A percentile compares a stretch with the other conserved stretches of the same genome.
These are phyloP conservation scores for Panulirus ornatus DNA, from an alignment of 1,140 invertebrate species.

Conservation along the genomic window DNA sequence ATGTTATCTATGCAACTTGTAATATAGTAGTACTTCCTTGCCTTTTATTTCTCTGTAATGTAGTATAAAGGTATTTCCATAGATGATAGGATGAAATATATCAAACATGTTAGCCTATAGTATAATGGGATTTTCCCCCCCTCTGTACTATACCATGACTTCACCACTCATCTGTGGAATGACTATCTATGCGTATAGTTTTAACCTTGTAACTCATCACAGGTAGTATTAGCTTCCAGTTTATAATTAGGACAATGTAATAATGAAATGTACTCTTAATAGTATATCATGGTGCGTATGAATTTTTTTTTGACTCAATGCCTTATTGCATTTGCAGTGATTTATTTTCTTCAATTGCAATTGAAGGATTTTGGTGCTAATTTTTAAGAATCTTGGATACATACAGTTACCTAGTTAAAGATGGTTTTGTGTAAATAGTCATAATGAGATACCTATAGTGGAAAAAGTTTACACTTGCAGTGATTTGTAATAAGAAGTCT, in stretches of 20 bases:
- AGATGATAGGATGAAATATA: not conserved
- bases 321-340: too few relatives aligned
- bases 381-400: too few relatives aligned
- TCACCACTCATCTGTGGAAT: not conserved
- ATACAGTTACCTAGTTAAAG: too few relatives aligned
- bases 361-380: too few relatives aligned
- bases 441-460: too few relatives aligned
- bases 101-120: too few relatives aligned
- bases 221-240: conserved; percentile 10
- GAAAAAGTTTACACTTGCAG: too few relatives aligned
- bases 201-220: conserved; percentile 4
- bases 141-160: not conserved
- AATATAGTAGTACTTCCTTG: conserved; percentile 63
- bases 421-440: too few relatives aligned
- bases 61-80: conserved; percentile 16
- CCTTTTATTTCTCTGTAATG: conserved; percentile 48
- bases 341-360: too few relatives aligned
- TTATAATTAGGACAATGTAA: conserved; percentile 2
- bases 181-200: conserved; percentile 1
- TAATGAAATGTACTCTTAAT: too few relatives aligned
- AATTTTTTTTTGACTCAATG: conserved; percentile 11
- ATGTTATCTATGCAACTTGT: conserved; percentile 70
- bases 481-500: too few relatives aligned
- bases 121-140: not conserved
- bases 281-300: too few relatives aligned